Conservation (phyloP, 2,797 vertebrate genomes). For the Trachops cirrhosus region DNA sequence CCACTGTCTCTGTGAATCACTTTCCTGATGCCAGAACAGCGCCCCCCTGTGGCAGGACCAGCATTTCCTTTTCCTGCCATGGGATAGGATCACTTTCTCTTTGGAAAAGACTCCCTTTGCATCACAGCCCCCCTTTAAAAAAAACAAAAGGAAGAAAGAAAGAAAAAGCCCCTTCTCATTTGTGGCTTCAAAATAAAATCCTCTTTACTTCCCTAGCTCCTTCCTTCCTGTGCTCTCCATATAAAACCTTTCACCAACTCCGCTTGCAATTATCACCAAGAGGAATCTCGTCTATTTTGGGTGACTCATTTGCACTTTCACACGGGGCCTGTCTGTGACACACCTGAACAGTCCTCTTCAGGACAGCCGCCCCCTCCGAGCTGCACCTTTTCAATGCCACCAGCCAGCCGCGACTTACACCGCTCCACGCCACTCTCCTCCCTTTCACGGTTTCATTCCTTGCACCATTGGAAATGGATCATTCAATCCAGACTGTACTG, state of each 20-base stretch:
- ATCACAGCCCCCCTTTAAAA: rapidly evolving
- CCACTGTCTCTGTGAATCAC: neutral
- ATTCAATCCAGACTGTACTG: conserved; percentile 13
- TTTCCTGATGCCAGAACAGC: neutral
- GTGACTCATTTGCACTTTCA: conserved; percentile 31
- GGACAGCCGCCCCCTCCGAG: neutral
- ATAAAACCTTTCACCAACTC: conserved; percentile 30
- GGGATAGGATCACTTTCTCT: neutral
- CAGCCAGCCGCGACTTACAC: neutral
- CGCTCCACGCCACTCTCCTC: neutral
- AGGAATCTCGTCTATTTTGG: conserved; percentile 61
- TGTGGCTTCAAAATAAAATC: conserved; percentile 22
- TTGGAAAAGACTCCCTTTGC: neutral
- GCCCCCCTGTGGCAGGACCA: neutral
- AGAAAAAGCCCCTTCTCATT: neutral
- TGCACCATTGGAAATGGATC: conserved; percentile 31
- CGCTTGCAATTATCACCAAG: conserved; percentile 40
- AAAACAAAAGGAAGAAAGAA: too few relatives aligned
- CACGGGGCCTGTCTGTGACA: conserved; percentile 28
- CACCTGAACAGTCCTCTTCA: conserved; percentile 25
- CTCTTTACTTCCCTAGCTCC: neutral
- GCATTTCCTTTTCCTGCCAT: neutral
- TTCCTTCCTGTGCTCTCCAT: neutral
- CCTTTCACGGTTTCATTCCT: conserved; percentile 18
- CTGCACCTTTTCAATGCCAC: conserved; percentile 4